Percentiles rank a stretch among this genome's conserved stretches.
Conservation (phyloP, 2,888 invertebrate genomes). For the Volucella zonaria region DNA sequence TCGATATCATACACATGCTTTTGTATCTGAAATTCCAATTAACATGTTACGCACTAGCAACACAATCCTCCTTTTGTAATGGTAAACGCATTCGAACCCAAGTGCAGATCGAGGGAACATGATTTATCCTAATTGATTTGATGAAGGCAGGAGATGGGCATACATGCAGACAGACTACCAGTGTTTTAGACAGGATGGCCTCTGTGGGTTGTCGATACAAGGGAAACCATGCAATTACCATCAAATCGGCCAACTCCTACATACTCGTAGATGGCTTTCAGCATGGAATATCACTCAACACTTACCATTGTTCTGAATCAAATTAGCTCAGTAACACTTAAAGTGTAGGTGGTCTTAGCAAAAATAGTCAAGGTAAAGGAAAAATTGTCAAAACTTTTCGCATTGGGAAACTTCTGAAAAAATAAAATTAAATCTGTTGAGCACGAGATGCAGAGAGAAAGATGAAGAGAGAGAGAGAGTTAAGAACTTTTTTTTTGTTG, state of each 20-base stretch:
- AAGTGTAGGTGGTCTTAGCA: constrained; percentile 6
- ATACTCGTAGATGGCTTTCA: neutral
- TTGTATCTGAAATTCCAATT: neutral
- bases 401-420: constrained; percentile 39
- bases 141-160: constrained; percentile 17
- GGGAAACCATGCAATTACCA: constrained; percentile 10
- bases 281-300: neutral
- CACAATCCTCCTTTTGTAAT: constrained; percentile 1
- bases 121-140: constrained; percentile 39
- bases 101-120: constrained; percentile 24
- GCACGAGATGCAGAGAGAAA: too few relatives aligned
- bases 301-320: constrained; percentile 34
- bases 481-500: constrained; percentile 38
- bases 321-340: constrained; percentile 23
- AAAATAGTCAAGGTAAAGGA: constrained; percentile 34
- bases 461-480: constrained; percentile 18
- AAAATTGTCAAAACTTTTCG: constrained; percentile 51
- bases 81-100: neutral
- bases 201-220: constrained; percentile 5
- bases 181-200: neutral
- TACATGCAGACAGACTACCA: constrained; percentile 11
- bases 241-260: constrained; percentile 29
- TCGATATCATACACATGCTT: neutral
- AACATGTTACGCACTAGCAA: neutral
- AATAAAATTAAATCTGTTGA: constrained; percentile 53